Percentiles rank a stretch among this genome's conserved stretches.
phyloP scores from a whole-genome alignment of 2,888 invertebrate genomes.

The Schizotus pectinicornis region DNA sequence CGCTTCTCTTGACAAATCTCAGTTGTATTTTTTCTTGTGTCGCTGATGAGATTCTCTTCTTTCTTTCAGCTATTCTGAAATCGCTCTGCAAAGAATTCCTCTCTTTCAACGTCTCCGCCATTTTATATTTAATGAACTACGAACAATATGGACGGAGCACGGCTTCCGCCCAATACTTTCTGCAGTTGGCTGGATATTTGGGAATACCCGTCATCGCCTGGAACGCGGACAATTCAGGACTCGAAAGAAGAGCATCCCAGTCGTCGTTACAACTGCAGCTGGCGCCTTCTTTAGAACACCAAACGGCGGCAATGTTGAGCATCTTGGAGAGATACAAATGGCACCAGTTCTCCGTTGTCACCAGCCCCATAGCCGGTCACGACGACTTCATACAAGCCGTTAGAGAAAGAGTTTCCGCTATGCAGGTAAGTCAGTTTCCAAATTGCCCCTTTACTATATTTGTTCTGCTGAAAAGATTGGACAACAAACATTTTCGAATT shows the following conservation, averaged over 20 bases:
- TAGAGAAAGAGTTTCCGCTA: slow-evolving; percentile 82
- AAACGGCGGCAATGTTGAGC: slow-evolving; percentile 94
- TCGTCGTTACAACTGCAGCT: slow-evolving; percentile 90
- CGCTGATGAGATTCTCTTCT: slow-evolving; percentile 23
- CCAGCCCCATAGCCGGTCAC: slow-evolving; percentile 92
- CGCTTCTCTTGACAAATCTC: background rate
- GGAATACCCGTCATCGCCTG: slow-evolving; percentile 97
- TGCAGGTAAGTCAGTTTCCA: slow-evolving; percentile 69
- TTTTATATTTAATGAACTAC: slow-evolving; percentile 94
- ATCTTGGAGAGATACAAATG: slow-evolving; percentile 95
- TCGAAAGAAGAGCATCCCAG: slow-evolving; percentile 75
- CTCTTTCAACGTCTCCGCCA: slow-evolving; percentile 87
- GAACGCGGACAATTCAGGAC: slow-evolving; percentile 97
- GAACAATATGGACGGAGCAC: slow-evolving; percentile 93
- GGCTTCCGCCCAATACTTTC: slow-evolving; percentile 92
- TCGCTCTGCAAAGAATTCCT: slow-evolving; percentile 89
- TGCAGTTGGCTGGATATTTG: slow-evolving; percentile 90
- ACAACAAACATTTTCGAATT: too few species aligned
- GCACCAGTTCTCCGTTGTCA: slow-evolving; percentile 95
- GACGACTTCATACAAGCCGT: slow-evolving; percentile 96
- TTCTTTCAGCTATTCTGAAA: slow-evolving; percentile 79
- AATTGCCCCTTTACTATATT: too few species aligned
- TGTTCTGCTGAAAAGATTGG: too few species aligned
- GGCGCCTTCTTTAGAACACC: slow-evolving; percentile 96
- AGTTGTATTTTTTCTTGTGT: background rate